A percentile compares a stretch with the other conserved stretches of the same genome.
Evolutionary conservation across 2,113 vertebrate genomes (phyloP).

Genomic region (Tor tambroides): DNA sequence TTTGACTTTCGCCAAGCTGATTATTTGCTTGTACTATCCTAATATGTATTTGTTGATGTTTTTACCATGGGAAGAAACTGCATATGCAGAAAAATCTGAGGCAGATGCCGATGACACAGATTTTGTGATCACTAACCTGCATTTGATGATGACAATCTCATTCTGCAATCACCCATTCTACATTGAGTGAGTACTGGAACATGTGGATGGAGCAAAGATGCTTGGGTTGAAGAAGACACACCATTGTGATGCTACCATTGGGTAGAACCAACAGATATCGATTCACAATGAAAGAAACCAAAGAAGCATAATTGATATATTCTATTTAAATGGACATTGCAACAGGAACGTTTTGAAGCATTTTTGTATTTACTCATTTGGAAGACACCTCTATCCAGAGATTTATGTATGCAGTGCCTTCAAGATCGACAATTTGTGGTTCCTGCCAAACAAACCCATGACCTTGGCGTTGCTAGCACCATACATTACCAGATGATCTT

Average conservation of each 20-base stretch:
- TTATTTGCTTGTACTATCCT: not conserved
- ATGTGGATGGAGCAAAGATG: not conserved
- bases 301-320: not conserved
- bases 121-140: not conserved
- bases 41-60: not conserved
- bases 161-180: not conserved
- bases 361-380: not conserved
- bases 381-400: not conserved
- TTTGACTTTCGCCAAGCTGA: not conserved
- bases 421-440: not conserved
- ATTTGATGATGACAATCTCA: not conserved
- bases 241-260: not conserved
- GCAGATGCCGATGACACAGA: not conserved
- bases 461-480: not conserved
- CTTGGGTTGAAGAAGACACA: not conserved
- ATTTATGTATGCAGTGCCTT: not conserved
- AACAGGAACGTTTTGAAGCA: not conserved
- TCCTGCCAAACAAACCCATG: not conserved
- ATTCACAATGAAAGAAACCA: not conserved
- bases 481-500: not conserved
- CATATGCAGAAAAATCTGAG: not conserved
- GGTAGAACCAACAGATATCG: not conserved
- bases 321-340: not conserved
- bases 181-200: not conserved
- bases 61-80: not conserved